Conservation (phyloP, 1,140 invertebrate species). For the Trichonephila inaurata region DNA sequence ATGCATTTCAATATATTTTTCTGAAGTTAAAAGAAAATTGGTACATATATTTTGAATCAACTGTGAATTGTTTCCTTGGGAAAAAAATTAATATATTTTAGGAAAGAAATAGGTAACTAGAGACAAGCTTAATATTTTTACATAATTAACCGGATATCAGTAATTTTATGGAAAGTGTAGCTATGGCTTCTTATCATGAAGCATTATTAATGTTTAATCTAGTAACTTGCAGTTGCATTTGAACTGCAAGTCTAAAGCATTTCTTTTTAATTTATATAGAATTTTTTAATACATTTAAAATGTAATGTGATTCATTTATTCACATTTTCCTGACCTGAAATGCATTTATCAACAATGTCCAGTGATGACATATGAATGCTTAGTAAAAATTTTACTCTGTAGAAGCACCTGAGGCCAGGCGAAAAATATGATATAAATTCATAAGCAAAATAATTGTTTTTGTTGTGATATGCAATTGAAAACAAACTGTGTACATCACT, state of each 20-base stretch:
- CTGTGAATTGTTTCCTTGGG: background rate
- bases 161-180: conserved; percentile 74
- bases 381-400: conserved; percentile 59
- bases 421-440: background rate
- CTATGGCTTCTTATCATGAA: conserved; percentile 23
- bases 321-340: conserved; percentile 68
- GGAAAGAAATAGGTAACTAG: conserved; percentile 50
- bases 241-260: conserved; percentile 38
- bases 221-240: conserved; percentile 62
- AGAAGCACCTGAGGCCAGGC: conserved; percentile 63
- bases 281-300: conserved; percentile 59
- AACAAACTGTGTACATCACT: background rate
- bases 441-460: background rate
- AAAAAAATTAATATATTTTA: conserved; percentile 46
- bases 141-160: conserved; percentile 62
- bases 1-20: background rate
- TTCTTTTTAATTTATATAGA: conserved; percentile 55
- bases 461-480: background rate
- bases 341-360: conserved; percentile 74
- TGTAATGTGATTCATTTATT: conserved; percentile 67
- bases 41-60: conserved; percentile 25
- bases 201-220: conserved; percentile 59
- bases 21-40: background rate
- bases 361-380: conserved; percentile 53
- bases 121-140: conserved; percentile 75